These are phyloP conservation scores for Lamprologus sp. DNA, from an alignment of 2,113 vertebrate species.

Conservation along the genomic window DNA sequence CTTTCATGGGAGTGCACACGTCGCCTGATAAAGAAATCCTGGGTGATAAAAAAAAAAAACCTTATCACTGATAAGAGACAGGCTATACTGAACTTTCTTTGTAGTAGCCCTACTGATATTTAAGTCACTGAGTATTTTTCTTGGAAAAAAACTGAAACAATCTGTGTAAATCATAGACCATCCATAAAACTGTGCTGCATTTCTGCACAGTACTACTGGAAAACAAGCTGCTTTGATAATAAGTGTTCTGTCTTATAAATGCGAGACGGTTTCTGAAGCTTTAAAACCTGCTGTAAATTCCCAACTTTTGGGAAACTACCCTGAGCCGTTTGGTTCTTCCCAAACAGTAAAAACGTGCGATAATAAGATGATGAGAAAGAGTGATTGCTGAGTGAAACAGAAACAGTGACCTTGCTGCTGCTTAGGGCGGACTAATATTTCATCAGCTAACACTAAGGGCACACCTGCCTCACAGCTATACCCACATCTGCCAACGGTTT, in stretches of 20 bases:
- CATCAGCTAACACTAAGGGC: constrained; percentile 43
- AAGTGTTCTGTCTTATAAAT: not conserved
- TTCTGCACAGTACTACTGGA: not conserved
- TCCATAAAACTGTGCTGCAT: not conserved
- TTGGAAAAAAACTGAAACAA: not conserved
- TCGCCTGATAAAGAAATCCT: not conserved
- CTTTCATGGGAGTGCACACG: not conserved
- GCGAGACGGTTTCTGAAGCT: not conserved
- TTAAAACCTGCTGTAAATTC: not conserved
- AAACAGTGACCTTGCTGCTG: constrained; percentile 33
- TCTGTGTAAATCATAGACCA: not conserved
- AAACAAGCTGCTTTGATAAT: not conserved
- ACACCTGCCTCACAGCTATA: constrained; percentile 52
- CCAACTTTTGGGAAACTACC: not conserved
- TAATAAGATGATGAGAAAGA: not conserved
- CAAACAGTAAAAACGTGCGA: not conserved
- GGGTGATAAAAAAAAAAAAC: not conserved
- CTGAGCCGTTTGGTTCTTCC: not conserved
- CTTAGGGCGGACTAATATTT: constrained; percentile 35
- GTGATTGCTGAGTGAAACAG: not conserved
- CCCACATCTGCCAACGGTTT: constrained; percentile 45
- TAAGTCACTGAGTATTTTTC: not conserved
- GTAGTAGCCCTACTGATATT: not conserved
- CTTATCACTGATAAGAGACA: not conserved
- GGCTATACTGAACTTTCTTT: not conserved